These are phyloP conservation scores for Cryptocephalus moraei DNA, from an alignment of 2,888 invertebrate species.

Conservation along the genomic window DNA sequence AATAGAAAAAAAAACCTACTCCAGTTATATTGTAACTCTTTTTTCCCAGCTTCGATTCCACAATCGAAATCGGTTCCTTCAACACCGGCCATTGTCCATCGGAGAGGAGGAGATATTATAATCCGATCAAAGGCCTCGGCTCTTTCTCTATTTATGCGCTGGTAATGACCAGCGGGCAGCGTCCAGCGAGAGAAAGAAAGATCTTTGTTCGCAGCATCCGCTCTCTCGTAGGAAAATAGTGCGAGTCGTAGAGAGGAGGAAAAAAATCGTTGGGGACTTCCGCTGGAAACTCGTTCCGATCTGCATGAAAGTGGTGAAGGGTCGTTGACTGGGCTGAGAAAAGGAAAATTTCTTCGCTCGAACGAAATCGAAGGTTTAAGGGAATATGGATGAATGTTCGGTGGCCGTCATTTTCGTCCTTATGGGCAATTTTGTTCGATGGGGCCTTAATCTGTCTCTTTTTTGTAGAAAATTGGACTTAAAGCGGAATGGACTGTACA, in stretches of 20 bases:
- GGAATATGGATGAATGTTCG: too few species aligned
- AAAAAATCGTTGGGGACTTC: slow-evolving; percentile 7
- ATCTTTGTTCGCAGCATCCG: slow-evolving; percentile 6
- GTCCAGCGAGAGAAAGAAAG: background rate
- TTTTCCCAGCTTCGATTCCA: background rate
- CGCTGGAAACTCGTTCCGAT: slow-evolving; percentile 6
- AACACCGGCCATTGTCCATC: background rate
- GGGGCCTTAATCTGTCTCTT: too few species aligned
- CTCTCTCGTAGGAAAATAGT: slow-evolving; percentile 1
- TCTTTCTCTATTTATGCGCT: too few species aligned
- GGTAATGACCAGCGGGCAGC: background rate
- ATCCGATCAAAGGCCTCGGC: background rate
- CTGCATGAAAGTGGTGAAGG: background rate
- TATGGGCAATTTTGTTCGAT: too few species aligned
- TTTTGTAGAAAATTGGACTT: too few species aligned
- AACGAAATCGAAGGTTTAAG: too few species aligned
- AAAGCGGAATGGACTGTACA: too few species aligned
- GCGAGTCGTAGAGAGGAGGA: slow-evolving; percentile 2
- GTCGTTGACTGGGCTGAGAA: background rate
- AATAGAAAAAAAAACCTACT: background rate
- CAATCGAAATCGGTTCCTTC: too few species aligned
- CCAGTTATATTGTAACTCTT: background rate
- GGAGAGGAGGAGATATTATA: background rate
- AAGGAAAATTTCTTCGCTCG: too few species aligned
- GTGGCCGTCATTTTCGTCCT: too few species aligned